Evolutionary conservation across 2,888 invertebrate species (phyloP), one percentile per base, ranked within the genome.

Genomic region (Bellardia pandia): DNA sequence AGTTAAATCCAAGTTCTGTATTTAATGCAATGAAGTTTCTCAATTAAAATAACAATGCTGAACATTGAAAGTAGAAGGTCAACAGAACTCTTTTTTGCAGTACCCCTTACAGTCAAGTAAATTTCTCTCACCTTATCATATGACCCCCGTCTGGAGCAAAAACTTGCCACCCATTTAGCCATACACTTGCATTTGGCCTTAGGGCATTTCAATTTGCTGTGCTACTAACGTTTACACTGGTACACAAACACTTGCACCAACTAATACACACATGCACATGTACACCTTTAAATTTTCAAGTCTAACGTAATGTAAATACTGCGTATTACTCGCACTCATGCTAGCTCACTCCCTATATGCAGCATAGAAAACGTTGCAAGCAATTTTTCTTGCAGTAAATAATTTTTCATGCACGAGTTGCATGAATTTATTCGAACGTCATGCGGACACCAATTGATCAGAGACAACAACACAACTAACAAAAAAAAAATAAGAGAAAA

Each of bases 301-400:
- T 51, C 62, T 69, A 76, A 76, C 23, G 75, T 75, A 51, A 74
- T 37, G 40, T 66, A 42, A 78, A 37, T 37, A 72, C 62, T 58
- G 78, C 71, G 56, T 30, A 64, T 33, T 42, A 58, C n/a, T 23
- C 56, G 5, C 51, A 13, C 40, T n/a, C 40, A 56, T 9, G 2
- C n/a, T 7, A 2, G 6, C 45, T 45, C 45, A 45, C 7, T 45
- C 45, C 14, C 13, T 30, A 30, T 37, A 16, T 78, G 84, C 74
- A 85, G 48, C 77, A 60, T 51, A 60, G 56, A 66, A 62, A 82
- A 82, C 60, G 86, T 88, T 85, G 87, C 86, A 87, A 88, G 87
- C 86, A 83, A 88, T 89, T 88, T 89, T 89, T 89, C 89, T 87
- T 89, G 79, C 83, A 88, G 88, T 89, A 87, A 86, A 89, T 89